phyloP scores from a whole-genome alignment of 1,140 invertebrate species.

The Marisa cornuarietis region DNA sequence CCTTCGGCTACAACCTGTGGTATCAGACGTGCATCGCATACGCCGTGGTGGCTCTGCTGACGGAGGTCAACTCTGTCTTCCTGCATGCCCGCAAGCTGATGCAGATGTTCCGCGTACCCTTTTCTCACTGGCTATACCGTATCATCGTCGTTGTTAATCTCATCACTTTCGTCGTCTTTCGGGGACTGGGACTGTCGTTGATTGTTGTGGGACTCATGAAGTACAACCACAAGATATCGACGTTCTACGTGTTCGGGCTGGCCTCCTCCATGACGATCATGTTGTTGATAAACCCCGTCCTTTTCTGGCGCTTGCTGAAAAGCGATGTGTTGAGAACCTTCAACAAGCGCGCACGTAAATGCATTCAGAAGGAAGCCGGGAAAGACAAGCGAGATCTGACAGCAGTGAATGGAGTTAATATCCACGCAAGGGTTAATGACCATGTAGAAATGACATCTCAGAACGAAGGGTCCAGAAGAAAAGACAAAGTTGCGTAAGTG shows the following conservation, averaged over 20 bases:
- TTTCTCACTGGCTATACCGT: constrained; percentile 45
- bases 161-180: constrained; percentile 48
- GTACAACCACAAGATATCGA: constrained; percentile 27
- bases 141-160: constrained; percentile 43
- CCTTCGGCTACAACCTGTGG: constrained; percentile 57
- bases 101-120: constrained; percentile 49
- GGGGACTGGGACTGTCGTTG: constrained; percentile 35
- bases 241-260: constrained; percentile 35
- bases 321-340: constrained; percentile 46
- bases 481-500: too few relatives aligned
- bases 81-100: constrained; percentile 57
- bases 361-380: neutral
- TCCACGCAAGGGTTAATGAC: too few relatives aligned
- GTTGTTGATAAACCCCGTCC: constrained; percentile 48
- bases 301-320: constrained; percentile 56
- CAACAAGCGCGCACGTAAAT: neutral
- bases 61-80: constrained; percentile 60
- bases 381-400: neutral
- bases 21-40: constrained; percentile 44
- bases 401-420: too few relatives aligned
- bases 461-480: too few relatives aligned
- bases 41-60: constrained; percentile 51
- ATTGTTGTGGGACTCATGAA: constrained; percentile 46
- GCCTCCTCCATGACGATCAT: constrained; percentile 47
- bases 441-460: too few relatives aligned